phyloP scores from a whole-genome alignment of 2,888 invertebrate genomes.

The Pelosia muscerda region DNA sequence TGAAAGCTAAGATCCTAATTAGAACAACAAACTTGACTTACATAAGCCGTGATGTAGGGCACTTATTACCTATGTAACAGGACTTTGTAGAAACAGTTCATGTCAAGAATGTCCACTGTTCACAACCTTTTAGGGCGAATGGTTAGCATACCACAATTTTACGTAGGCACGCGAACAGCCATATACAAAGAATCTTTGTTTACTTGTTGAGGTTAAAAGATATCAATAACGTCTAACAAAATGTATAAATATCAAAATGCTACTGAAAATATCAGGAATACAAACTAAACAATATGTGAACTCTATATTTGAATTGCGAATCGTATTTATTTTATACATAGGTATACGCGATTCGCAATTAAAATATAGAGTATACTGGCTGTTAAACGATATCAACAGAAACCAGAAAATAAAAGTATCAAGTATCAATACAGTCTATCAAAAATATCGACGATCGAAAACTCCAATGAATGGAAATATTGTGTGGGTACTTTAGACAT shows the following conservation, averaged over 20 bases:
- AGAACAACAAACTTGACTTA: constrained; percentile 44
- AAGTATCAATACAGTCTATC: no score
- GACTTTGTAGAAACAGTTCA: constrained; percentile 28
- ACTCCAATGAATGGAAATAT: no score
- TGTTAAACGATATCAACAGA: no score
- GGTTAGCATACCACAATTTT: constrained; percentile 36
- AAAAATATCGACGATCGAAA: no score
- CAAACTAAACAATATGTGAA: background rate
- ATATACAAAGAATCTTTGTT: background rate
- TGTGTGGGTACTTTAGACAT: constrained; percentile 24
- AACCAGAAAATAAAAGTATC: no score
- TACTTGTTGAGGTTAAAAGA: no score
- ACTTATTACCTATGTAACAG: constrained; percentile 6
- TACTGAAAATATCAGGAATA: background rate
- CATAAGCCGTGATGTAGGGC: constrained; percentile 18
- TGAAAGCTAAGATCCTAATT: constrained; percentile 43
- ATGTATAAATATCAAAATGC: background rate
- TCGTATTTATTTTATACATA: no score
- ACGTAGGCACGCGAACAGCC: background rate
- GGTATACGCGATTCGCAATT: no score
- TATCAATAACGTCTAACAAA: no score
- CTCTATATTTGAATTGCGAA: no score
- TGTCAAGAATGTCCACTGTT: constrained; percentile 36
- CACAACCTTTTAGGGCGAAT: constrained; percentile 26
- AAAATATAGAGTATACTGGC: no score